phyloP scores from a whole-genome alignment of 2,797 vertebrate species.

The Helicolenus hilgendorfi region DNA sequence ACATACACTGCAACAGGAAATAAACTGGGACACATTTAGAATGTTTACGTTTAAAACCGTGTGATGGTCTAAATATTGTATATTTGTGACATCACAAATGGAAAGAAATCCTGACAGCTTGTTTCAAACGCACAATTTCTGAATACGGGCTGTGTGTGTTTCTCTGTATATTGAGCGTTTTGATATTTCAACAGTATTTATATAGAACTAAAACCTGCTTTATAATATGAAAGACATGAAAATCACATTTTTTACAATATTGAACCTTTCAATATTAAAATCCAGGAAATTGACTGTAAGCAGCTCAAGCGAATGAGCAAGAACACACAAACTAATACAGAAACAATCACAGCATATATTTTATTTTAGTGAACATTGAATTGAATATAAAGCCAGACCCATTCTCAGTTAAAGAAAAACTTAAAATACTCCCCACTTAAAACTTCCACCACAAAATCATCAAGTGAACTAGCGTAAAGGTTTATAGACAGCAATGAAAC shows the following conservation, averaged over 20 bases:
- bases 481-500: constrained; percentile 43
- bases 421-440: background rate
- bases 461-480: constrained; percentile 35
- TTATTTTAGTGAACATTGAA: constrained; percentile 79
- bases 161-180: too few species aligned
- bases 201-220: too few species aligned
- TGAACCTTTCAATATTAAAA: background rate
- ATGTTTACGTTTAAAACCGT: too few species aligned
- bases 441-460: constrained; percentile 35
- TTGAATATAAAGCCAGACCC: constrained; percentile 78
- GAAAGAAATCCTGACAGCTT: too few species aligned
- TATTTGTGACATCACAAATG: too few species aligned
- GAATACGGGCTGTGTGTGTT: too few species aligned
- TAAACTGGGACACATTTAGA: too few species aligned
- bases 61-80: too few species aligned
- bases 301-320: background rate
- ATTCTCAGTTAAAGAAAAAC: constrained; percentile 39
- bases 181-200: too few species aligned
- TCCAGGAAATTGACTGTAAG: background rate
- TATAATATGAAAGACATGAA: too few species aligned
- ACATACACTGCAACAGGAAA: too few species aligned
- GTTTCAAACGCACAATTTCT: too few species aligned
- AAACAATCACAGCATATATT: constrained; percentile 61
- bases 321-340: background rate
- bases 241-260: fast-evolving